Percentiles rank a stretch among this genome's conserved stretches.
These are phyloP conservation scores for Cryptoblepharus egeriae DNA, from an alignment of 2,797 vertebrate genomes.

Conservation along the genomic window DNA sequence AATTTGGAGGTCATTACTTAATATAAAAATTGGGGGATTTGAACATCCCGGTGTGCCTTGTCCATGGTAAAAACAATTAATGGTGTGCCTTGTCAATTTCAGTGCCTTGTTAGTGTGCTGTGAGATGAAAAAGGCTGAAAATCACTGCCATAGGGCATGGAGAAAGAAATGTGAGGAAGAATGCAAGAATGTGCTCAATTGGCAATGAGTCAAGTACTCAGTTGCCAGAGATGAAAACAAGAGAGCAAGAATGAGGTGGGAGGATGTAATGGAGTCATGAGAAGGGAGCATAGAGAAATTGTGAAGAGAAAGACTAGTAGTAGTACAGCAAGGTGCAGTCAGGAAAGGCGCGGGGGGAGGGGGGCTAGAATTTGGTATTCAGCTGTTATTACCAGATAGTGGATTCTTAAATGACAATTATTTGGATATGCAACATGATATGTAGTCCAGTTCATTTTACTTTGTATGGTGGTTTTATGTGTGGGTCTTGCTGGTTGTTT, in stretches of 20 bases:
- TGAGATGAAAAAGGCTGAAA: too few relatives aligned
- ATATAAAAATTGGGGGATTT: too few relatives aligned
- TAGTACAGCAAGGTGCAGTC: background rate
- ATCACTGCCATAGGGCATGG: background rate
- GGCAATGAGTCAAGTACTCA: background rate
- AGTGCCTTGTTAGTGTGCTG: too few relatives aligned
- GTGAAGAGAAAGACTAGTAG: background rate
- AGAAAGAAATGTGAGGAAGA: background rate
- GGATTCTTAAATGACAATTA: background rate
- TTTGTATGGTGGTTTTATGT: background rate
- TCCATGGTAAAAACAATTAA: too few relatives aligned
- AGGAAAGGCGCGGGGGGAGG: background rate
- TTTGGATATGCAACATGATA: background rate
- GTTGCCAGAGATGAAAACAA: background rate
- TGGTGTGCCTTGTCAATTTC: too few relatives aligned
- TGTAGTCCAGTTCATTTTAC: background rate
- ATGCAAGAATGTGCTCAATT: background rate
- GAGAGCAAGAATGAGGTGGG: background rate
- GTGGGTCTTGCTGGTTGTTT: background rate
- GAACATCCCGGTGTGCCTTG: too few relatives aligned
- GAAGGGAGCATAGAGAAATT: background rate
- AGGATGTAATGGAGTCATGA: too few relatives aligned
- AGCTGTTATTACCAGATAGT: too few relatives aligned
- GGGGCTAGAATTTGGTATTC: background rate
- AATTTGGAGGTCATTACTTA: too few relatives aligned